Conservation (phyloP, 2,113 vertebrate genomes). For the Andinoacara biseriatus region DNA sequence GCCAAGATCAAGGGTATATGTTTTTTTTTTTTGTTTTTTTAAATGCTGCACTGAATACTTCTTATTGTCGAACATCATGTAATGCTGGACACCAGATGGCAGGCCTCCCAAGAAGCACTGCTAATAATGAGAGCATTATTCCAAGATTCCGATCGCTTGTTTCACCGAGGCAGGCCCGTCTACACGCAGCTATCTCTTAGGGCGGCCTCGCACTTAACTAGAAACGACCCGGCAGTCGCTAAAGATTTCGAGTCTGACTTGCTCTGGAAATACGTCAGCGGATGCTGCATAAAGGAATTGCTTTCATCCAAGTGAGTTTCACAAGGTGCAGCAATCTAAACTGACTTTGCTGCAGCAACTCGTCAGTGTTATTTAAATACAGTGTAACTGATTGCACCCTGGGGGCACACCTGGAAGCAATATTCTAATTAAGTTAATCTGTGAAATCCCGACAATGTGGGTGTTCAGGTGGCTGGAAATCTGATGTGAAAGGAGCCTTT, state of each 20-base stretch:
- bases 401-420: constrained; percentile 77
- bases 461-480: constrained; percentile 75
- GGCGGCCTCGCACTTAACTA: background rate
- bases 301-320: constrained; percentile 29
- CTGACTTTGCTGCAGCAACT: constrained; percentile 44
- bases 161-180: constrained; percentile 14
- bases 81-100: constrained; percentile 3
- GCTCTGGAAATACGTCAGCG: constrained; percentile 26
- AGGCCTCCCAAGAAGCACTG: constrained; percentile 10
- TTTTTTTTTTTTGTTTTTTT: background rate
- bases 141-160: constrained; percentile 26
- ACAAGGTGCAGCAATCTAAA: constrained; percentile 37
- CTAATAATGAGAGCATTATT: constrained; percentile 9
- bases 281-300: background rate
- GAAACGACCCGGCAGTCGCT: constrained; percentile 40
- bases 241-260: constrained; percentile 32
- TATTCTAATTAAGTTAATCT: constrained; percentile 78
- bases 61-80: constrained; percentile 24
- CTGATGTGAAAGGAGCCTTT: constrained; percentile 72
- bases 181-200: constrained; percentile 2
- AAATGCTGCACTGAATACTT: background rate
- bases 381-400: constrained; percentile 68
- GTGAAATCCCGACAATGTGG: constrained; percentile 74
- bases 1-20: constrained; percentile 21
- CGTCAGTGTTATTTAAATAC: constrained; percentile 68